Evolutionary conservation across 2,888 invertebrate species (phyloP), one percentile per base, ranked within the genome.

Genomic region (Hypomecis atomaria): DNA sequence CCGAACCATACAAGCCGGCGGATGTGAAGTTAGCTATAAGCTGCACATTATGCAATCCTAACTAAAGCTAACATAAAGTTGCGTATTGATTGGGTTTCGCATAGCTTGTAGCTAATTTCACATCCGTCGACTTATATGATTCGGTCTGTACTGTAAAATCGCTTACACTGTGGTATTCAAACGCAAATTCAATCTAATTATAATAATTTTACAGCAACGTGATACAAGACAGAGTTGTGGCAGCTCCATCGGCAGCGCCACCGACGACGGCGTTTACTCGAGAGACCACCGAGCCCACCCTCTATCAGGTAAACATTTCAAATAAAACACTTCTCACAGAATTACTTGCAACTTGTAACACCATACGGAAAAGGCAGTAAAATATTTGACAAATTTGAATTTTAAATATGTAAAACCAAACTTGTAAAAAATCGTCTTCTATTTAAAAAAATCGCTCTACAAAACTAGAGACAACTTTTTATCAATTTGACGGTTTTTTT

Each of bases 201-300:
- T 40, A 42, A 5, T 40, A 54, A 59, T 49, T 58, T 69, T 70
- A 53, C 70, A 79, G 76, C 84, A 89, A 79, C 84, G 92, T 43
- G 92, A 92, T 66, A 85, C 88, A 2, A 82, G 91, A 61, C 90
- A 90, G 69, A 93, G 92, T 67, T 90, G 91, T 71, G 92, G 92
- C 71, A 91, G 92, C 61, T 90, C 90, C 3, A 83, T 93, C 57
- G 89, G 93, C 73, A 90, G 90, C 72, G 87, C 84, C 43, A 86
- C 89, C 6, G 90, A 90, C 71, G 92, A 90, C 73, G 90, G 79
- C 34, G 78, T 90, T 37, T 92, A 92, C 70, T 88, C 91, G 6
- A 79, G 91, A 43, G 91, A 92, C 63, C 87, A 79, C 62, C 75
- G 91, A 60, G 89, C 82, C 56, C 91, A 90, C 61, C 88, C 87